Evolutionary conservation across 2,113 vertebrate genomes (phyloP).

Genomic region (Ardeotis arabs): DNA sequence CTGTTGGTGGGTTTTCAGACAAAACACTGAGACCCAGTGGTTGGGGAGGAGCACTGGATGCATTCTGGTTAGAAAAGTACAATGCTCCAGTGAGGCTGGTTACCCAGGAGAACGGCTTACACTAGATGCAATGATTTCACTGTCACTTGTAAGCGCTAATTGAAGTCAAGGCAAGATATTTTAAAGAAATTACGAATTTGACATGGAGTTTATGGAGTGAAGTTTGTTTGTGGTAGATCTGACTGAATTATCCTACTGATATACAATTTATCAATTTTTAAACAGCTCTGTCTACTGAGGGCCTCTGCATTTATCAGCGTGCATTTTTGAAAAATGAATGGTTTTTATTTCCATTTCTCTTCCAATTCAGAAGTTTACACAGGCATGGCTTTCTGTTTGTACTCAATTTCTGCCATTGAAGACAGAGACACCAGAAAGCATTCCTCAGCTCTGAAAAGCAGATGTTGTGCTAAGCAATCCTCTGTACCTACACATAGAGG

Average conservation of each 20-base stretch:
- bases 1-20: background rate
- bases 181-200: background rate
- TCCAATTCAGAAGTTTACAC: background rate
- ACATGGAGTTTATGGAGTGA: background rate
- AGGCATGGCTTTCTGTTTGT: background rate
- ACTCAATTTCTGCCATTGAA: background rate
- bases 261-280: background rate
- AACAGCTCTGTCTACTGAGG: background rate
- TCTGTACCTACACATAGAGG: background rate
- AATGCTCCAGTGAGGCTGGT: background rate
- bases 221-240: background rate
- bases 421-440: background rate
- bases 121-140: background rate
- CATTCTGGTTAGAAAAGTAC: background rate
- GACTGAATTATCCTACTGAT: background rate
- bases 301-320: background rate
- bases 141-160: background rate
- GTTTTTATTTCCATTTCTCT: background rate
- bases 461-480: background rate
- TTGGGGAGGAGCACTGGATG: background rate
- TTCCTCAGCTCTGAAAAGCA: background rate
- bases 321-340: background rate
- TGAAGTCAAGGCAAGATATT: background rate
- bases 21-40: rapidly evolving
- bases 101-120: background rate